Conservation (phyloP, 2,888 invertebrate species). For the Eristalis tenax region DNA sequence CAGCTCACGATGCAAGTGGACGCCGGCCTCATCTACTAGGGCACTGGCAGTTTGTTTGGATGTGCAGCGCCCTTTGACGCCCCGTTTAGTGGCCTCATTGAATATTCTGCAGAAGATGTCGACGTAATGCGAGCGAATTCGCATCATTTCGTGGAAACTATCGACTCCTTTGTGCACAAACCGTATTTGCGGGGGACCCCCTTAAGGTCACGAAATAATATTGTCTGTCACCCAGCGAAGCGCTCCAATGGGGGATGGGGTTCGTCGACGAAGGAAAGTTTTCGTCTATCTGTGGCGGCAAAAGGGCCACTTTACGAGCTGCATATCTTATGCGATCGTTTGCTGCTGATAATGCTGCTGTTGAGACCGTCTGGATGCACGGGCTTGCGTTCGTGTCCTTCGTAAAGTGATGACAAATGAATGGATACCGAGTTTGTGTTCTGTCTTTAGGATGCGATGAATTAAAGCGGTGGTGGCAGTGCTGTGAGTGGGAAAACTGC, state of each 20-base stretch:
- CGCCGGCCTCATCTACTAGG: background rate
- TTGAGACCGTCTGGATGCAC: background rate
- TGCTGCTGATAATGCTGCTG: background rate
- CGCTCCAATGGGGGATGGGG: background rate
- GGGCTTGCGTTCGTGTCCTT: background rate
- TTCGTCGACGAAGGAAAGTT: background rate
- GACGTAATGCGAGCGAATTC: slow-evolving; percentile 14
- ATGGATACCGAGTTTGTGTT: too few relatives aligned
- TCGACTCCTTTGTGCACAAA: background rate
- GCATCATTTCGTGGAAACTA: background rate
- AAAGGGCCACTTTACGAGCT: background rate
- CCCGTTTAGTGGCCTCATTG: slow-evolving; percentile 29
- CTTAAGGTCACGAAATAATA: background rate
- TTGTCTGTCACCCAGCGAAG: background rate
- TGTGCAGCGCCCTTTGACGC: slow-evolving; percentile 34
- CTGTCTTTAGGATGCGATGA: too few relatives aligned
- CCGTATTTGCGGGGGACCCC: background rate
- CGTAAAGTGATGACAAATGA: background rate
- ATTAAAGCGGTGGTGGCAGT: too few relatives aligned
- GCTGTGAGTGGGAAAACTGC: too few relatives aligned
- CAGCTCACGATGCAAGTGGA: background rate
- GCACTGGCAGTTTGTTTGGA: background rate
- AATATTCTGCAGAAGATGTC: slow-evolving; percentile 26
- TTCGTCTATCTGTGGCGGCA: background rate
- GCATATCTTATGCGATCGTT: background rate